These are phyloP conservation scores for Malaclemys terrapin DNA, from an alignment of 2,113 vertebrate genomes.

Conservation along the genomic window DNA sequence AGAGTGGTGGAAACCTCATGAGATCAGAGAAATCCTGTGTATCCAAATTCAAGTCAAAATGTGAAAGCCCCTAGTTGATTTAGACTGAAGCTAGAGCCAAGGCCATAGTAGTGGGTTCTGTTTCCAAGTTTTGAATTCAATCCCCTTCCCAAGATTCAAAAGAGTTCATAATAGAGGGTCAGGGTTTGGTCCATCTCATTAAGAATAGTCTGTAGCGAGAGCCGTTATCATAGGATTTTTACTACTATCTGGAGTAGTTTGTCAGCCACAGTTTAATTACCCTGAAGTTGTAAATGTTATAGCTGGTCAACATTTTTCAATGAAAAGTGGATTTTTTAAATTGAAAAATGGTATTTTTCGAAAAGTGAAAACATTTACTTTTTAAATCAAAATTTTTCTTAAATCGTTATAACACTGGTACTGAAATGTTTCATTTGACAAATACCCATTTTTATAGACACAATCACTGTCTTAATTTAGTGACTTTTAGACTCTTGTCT, in stretches of 20 bases:
- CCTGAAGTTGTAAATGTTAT: not conserved
- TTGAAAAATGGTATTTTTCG: not conserved
- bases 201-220: not conserved
- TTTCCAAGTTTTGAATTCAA: not conserved
- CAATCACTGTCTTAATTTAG: not conserved
- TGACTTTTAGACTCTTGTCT: not conserved
- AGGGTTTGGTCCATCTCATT: not conserved
- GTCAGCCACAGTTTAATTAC: rapidly evolving
- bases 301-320: not conserved
- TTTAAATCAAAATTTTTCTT: not conserved
- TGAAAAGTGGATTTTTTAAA: not conserved
- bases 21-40: not conserved
- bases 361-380: not conserved
- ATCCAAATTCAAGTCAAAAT: not conserved
- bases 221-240: not conserved
- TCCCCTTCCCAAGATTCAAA: not conserved
- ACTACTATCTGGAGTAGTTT: not conserved
- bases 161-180: not conserved
- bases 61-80: not conserved
- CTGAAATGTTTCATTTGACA: not conserved
- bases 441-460: not conserved
- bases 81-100: not conserved
- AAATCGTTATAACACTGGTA: not conserved
- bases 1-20: not conserved
- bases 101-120: not conserved